These are phyloP conservation scores for Phylloscopus trochiloides DNA, from an alignment of 2,113 vertebrate species.

Conservation along the genomic window DNA sequence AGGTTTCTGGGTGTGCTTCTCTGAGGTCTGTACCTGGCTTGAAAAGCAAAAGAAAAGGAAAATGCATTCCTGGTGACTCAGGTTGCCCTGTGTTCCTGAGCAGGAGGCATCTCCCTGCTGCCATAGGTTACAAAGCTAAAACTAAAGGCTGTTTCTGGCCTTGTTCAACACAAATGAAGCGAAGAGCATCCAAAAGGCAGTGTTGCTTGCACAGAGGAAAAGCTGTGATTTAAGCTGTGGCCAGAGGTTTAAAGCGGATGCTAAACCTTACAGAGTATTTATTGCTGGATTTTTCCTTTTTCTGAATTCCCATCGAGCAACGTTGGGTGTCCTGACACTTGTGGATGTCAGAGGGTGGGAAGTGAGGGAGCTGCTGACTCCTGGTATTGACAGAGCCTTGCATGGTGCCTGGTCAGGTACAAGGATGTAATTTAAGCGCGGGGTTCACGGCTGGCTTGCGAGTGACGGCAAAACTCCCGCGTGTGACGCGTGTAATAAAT, in stretches of 20 bases:
- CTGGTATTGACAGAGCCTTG: background rate
- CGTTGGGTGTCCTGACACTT: background rate
- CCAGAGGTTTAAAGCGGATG: background rate
- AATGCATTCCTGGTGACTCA: background rate
- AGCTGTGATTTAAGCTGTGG: background rate
- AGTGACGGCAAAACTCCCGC: background rate
- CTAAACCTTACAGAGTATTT: background rate
- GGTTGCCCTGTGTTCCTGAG: background rate
- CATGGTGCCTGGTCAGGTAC: background rate
- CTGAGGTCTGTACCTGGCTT: background rate
- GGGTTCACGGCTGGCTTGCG: background rate
- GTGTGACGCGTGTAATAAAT: background rate
- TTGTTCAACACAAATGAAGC: background rate
- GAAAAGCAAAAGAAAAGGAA: background rate
- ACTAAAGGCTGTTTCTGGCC: background rate
- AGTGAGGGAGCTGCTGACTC: background rate
- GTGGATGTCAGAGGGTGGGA: background rate
- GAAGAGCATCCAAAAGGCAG: background rate
- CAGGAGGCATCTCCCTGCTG: background rate
- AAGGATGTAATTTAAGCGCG: background rate
- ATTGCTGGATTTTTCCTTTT: background rate
- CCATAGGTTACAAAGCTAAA: background rate
- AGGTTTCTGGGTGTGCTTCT: background rate
- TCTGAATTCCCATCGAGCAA: background rate
- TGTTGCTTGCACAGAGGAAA: background rate